These are phyloP conservation scores for Herpetotheres cachinnans DNA, from an alignment of 2,113 vertebrate species.

Conservation along the genomic window DNA sequence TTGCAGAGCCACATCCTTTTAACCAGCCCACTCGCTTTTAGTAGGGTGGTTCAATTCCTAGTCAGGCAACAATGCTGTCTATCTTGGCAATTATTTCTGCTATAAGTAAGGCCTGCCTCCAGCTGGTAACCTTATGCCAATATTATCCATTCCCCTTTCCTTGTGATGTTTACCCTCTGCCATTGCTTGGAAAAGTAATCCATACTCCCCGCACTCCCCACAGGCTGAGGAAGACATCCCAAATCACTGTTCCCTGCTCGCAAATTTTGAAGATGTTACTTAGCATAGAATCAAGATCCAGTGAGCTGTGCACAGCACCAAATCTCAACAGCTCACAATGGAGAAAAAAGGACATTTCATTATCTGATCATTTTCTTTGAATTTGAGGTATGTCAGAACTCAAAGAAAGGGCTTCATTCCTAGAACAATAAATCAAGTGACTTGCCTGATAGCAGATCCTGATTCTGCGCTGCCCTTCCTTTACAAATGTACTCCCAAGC, in stretches of 20 bases:
- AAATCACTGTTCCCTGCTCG: not conserved
- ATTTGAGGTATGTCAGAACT: not conserved
- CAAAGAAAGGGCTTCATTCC: not conserved
- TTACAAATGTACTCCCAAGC: not conserved
- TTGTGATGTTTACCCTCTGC: not conserved
- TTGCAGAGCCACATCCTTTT: not conserved
- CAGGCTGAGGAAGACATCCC: not conserved
- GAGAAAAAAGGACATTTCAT: not conserved
- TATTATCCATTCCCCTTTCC: not conserved
- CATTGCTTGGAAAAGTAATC: not conserved
- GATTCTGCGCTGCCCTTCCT: not conserved
- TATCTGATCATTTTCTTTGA: not conserved
- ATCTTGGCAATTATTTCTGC: not conserved
- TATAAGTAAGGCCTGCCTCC: not conserved
- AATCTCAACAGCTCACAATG: not conserved
- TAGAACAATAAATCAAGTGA: not conserved
- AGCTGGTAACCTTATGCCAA: not conserved
- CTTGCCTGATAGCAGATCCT: not conserved
- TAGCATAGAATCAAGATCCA: not conserved
- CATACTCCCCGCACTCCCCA: not conserved
- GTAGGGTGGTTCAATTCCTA: not conserved
- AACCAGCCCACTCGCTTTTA: not conserved
- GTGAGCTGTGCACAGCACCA: not conserved
- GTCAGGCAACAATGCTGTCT: not conserved
- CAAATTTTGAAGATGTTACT: not conserved